These are phyloP conservation scores for Aplodontia rufa DNA, from an alignment of 2,113 vertebrate species.

Conservation along the genomic window DNA sequence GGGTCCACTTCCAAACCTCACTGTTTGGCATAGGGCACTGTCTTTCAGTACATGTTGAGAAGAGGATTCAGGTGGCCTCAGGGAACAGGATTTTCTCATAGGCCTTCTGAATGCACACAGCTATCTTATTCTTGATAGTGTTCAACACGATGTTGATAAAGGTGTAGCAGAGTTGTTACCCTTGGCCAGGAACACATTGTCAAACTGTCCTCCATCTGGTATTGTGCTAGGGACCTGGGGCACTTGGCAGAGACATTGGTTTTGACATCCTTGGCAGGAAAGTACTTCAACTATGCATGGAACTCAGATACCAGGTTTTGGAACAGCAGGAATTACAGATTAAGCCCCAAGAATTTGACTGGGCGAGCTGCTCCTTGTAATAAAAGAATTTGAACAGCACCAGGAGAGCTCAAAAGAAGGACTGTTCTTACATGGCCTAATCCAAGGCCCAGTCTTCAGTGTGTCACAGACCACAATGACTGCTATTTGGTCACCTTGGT, in stretches of 20 bases:
- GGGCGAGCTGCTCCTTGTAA: constrained; percentile 92
- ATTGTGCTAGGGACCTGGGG: constrained; percentile 91
- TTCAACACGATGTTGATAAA: constrained; percentile 94
- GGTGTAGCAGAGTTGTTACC: constrained; percentile 94
- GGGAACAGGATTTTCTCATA: constrained; percentile 92
- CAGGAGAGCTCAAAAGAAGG: constrained; percentile 93
- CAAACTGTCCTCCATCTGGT: constrained; percentile 95
- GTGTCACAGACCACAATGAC: constrained; percentile 93
- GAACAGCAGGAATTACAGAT: constrained; percentile 93
- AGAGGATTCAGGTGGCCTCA: constrained; percentile 91
- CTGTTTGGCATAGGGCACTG: constrained; percentile 91
- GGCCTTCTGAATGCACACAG: constrained; percentile 92
- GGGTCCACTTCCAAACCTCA: constrained; percentile 87
- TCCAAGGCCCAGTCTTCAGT: constrained; percentile 92
- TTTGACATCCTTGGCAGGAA: constrained; percentile 92
- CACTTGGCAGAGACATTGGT: constrained; percentile 93
- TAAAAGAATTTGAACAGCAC: constrained; percentile 95
- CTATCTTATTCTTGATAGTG: constrained; percentile 93
- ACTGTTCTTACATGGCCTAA: constrained; percentile 92
- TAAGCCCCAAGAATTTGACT: constrained; percentile 93
- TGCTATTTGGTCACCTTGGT: constrained; percentile 90
- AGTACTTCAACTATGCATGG: constrained; percentile 92
- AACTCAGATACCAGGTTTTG: constrained; percentile 94
- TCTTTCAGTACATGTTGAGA: constrained; percentile 91
- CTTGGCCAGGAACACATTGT: constrained; percentile 95